Percentiles rank a stretch among this genome's conserved stretches.
These are phyloP conservation scores for Pogoniulus pusillus DNA, from an alignment of 2,797 vertebrate species.

Conservation along the genomic window DNA sequence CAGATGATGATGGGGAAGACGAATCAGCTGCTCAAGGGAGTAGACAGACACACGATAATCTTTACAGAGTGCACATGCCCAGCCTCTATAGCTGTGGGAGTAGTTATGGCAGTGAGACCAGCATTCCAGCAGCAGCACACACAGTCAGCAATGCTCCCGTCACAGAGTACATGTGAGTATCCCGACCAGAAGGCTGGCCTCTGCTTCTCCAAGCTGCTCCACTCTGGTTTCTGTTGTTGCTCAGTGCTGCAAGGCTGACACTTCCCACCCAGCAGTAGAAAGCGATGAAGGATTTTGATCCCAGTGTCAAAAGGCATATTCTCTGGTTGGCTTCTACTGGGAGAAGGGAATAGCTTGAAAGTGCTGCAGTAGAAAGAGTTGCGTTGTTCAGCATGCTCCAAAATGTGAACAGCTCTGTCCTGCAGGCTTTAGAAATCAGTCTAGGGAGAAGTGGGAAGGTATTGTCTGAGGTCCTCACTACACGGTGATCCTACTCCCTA, in stretches of 20 bases:
- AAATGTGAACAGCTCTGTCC: neutral
- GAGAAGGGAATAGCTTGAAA: neutral
- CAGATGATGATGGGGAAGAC: constrained; percentile 90
- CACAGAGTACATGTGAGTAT: constrained; percentile 97
- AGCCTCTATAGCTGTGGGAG: constrained; percentile 98
- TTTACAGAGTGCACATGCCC: constrained; percentile 98
- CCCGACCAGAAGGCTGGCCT: neutral
- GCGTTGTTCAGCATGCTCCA: neutral
- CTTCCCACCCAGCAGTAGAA: neutral
- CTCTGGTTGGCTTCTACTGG: neutral
- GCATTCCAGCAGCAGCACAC: constrained; percentile 95
- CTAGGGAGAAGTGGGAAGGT: neutral
- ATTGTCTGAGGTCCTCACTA: neutral
- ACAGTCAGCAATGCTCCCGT: constrained; percentile 98
- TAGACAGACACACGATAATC: constrained; percentile 92
- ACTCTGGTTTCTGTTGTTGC: neutral
- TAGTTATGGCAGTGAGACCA: constrained; percentile 98
- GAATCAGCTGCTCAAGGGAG: constrained; percentile 88
- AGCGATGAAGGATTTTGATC: neutral
- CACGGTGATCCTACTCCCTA: neutral
- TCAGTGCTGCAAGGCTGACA: neutral
- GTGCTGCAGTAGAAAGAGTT: neutral
- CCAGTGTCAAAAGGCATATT: neutral
- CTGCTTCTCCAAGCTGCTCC: neutral
- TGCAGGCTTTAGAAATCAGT: neutral